Base-by-base conservation (phyloP, 2,888 invertebrate species). In the Ormyrus labotus region DNA sequence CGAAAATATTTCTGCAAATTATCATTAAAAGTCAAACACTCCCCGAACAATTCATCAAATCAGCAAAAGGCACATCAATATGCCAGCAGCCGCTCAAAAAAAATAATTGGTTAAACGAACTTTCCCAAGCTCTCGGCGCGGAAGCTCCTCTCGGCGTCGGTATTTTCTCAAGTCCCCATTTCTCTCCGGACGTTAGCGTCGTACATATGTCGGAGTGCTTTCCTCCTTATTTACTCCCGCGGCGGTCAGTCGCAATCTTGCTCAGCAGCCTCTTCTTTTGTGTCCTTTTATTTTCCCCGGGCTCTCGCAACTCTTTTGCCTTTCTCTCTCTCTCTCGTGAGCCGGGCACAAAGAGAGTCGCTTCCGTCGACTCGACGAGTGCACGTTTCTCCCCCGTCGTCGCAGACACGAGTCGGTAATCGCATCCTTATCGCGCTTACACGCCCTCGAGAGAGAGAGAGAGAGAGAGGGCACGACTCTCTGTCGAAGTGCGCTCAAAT, bases 361-460 rank as follows among this genome's bases (percentile, higher is more conserved):
- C 2, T 63, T 63, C 63, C 48, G 11, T 19, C 57, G 57, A 11
- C 57, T 57, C 11, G 6, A 5, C 64, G 64, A 48, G 48, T 48
- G 48, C 10, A 64, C 48, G 47, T 51, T 45, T 67, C 19, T 51
- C 51, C 50, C 13, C 51, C 10, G n/a, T 19, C 9, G n/a, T 13
- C 50, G 13, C 7, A 55, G 7, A 8, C 34, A 19, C 19, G 19
- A 45, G 45, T 8, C 50, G 45, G 64, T 64, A 73, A 73, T 73
- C 72, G 64, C 47, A 55, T 73, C 55, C 72, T 73, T 73, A 73
- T 73, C 72, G 72, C 53, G 53, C 63, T 64, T 64, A 70, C 72
- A 73, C n/a, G 72, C 45, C 13, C 63, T 19, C 19, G 72, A 68
- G 9, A 68, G 68, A 45, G 6, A 67, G 34, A 67, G 65, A 19